These are phyloP conservation scores for Epinephelus cyanopodus DNA, from an alignment of 2,113 vertebrate species.

Conservation along the genomic window DNA sequence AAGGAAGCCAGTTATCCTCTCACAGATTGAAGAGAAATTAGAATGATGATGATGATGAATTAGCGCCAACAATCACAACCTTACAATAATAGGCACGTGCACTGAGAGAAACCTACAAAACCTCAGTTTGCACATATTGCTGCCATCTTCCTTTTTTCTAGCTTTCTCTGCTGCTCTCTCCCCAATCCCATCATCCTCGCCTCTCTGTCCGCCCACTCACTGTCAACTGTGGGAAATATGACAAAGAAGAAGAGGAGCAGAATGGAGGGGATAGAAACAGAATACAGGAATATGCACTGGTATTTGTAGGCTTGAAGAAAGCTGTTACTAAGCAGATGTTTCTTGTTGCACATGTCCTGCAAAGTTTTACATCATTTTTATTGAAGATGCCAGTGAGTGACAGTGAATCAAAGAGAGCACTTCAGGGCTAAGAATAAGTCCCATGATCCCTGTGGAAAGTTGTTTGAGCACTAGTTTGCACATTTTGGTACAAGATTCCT, in stretches of 20 bases:
- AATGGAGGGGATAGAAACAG: background rate
- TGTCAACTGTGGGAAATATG: constrained; percentile 13
- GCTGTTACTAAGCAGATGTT: constrained; percentile 13
- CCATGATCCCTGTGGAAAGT: constrained; percentile 3
- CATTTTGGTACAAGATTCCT: background rate
- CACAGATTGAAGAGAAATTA: background rate
- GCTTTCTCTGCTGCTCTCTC: background rate
- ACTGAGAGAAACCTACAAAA: background rate
- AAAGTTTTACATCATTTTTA: constrained; percentile 19
- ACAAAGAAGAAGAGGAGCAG: constrained; percentile 2
- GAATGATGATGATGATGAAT: constrained; percentile 1
- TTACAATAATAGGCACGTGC: background rate
- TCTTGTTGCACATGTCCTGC: background rate
- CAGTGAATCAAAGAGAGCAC: background rate
- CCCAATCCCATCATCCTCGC: constrained; percentile 42
- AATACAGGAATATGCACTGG: background rate
- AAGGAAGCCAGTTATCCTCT: background rate
- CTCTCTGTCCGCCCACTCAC: constrained; percentile 46
- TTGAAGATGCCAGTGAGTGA: background rate
- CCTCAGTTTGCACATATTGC: background rate
- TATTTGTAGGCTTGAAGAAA: background rate
- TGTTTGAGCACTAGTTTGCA: background rate
- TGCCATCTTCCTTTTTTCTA: constrained; percentile 7
- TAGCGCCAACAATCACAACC: background rate
- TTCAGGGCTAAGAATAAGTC: background rate